Evolutionary conservation across 2,113 vertebrate species (phyloP), one percentile per base, ranked within the genome.

Genomic region (Astatoreochromis straeleni): DNA sequence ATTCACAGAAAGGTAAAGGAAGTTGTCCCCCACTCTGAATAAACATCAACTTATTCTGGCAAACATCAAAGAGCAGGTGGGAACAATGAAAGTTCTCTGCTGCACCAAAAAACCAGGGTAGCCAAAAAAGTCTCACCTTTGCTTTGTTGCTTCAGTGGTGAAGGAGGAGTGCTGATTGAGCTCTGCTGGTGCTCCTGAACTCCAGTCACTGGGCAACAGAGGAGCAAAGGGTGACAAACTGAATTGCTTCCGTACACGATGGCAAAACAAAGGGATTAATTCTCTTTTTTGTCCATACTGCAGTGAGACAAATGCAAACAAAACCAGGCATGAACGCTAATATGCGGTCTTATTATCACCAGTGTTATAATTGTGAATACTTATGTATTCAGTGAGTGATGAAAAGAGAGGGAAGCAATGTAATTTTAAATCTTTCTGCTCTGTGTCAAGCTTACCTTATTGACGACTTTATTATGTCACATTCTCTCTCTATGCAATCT

Each of bases 1-100:
- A 70, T 70, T 24, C 35, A 70, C 12, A 70, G 35, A 70, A 21
- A 42, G 63, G n/a, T 24, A 21, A 70, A 70, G n/a, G 35, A 40
- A 40, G 29, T 63, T 24, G n/a, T 6, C n/a, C 35, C 1, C n/a
- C n/a, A 40, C 33, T 40, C 33, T 13, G 19, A 40, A 40, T 68
- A 38, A 40, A 14, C 35, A 68, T 21, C 33, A 68, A 8, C 2
- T 68, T 40, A 24, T 21, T 38, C 11, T 9, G 12, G n/a, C 63
- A 40, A 68, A 40, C n/a, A 70, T 16, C 0, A 70, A 70, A 70
- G 65, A 42, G 35, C 35, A 70, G n/a, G n/a, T 70, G 35, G 12
- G 12, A 42, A 24, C 12, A 70, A 70, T 40, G 65, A 42, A 68
- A 0, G 35, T 68, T 8, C n/a, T 40, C 63, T 68, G 63, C 5